Base-by-base conservation (phyloP, 2,888 invertebrate genomes). In the Orchestes rusci region DNA sequence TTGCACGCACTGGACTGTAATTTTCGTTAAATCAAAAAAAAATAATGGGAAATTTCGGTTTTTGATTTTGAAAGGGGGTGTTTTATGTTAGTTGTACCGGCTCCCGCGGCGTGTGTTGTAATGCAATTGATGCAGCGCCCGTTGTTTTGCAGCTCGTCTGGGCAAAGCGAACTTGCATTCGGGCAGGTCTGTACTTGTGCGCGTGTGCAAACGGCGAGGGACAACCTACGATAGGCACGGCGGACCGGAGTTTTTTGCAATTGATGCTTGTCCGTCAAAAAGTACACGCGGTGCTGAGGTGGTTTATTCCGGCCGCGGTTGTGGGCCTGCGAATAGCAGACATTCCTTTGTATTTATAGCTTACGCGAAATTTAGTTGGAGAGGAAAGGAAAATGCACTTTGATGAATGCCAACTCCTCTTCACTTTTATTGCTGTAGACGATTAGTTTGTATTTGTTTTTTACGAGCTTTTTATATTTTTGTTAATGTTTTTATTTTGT, bases 131-230 rank as follows among this genome's bases (percentile, higher is more conserved):
- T 67, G 68, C 67, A 65, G 63, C 62, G 61, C 63, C 62, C 65
- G 65, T 66, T 66, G 66, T 66, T 67, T 67, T 66, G 68, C 67
- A 65, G 63, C 61, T 63, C 61, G 64, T 64, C 65, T 61, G 59
- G 61, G 40, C 44, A n/a, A 41, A 59, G 59, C 61, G 60, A 53
- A 54, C 55, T 52, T 48, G 48, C 48, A 48, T 48, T 45, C 44
- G 39, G 45, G 39, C 47, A 47, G 42, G 47, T 39, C 42, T 23
- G 31, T 8, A 30, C 36, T 16, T 13, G 13, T 8, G 39, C 47
- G 43, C 47, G 35, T 20, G 39, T 19, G 40, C n/a, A n/a, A n/a
- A n/a, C n/a, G n/a, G n/a, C n/a, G n/a, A n/a, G n/a, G n/a, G n/a
- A n/a, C n/a, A n/a, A n/a, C 45, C 37, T 39, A 4, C 31, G 39